These are phyloP conservation scores for Hiodon alosoides DNA, from an alignment of 2,113 vertebrate species.

Conservation along the genomic window DNA sequence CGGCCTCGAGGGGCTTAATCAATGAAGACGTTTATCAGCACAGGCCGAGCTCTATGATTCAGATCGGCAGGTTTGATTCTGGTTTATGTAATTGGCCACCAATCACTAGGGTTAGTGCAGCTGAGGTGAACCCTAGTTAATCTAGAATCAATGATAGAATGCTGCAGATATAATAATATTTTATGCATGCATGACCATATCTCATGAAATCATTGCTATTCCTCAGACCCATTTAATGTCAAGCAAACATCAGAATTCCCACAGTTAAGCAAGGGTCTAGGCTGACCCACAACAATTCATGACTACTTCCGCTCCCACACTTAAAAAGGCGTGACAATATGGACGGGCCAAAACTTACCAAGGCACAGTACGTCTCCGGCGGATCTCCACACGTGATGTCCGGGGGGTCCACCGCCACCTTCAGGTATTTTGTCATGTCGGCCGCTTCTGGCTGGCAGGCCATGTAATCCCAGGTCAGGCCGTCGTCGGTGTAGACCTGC, in stretches of 20 bases:
- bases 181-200: too few relatives aligned
- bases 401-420: slow-evolving; percentile 87
- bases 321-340: not conserved
- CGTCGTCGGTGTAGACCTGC: slow-evolving; percentile 90
- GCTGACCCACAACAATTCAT: not conserved
- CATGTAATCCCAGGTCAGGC: slow-evolving; percentile 97
- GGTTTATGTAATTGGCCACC: too few relatives aligned
- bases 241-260: not conserved
- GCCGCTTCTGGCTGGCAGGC: slow-evolving; percentile 94
- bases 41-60: too few relatives aligned
- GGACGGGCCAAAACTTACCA: slow-evolving; percentile 73
- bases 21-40: too few relatives aligned
- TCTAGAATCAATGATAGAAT: too few relatives aligned
- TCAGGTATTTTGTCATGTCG: slow-evolving; percentile 94
- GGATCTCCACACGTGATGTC: slow-evolving; percentile 97
- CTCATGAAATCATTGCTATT: too few relatives aligned
- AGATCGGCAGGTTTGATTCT: too few relatives aligned
- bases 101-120: too few relatives aligned
- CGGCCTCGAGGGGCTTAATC: too few relatives aligned
- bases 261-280: not conserved
- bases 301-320: not conserved
- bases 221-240: not conserved
- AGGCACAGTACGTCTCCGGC: slow-evolving; percentile 90
- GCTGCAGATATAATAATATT: too few relatives aligned
- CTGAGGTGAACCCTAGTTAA: too few relatives aligned